A percentile compares a stretch with the other conserved stretches of the same genome.
Evolutionary conservation across 2,888 invertebrate genomes (phyloP).

Genomic region (Drosophila mettleri): DNA sequence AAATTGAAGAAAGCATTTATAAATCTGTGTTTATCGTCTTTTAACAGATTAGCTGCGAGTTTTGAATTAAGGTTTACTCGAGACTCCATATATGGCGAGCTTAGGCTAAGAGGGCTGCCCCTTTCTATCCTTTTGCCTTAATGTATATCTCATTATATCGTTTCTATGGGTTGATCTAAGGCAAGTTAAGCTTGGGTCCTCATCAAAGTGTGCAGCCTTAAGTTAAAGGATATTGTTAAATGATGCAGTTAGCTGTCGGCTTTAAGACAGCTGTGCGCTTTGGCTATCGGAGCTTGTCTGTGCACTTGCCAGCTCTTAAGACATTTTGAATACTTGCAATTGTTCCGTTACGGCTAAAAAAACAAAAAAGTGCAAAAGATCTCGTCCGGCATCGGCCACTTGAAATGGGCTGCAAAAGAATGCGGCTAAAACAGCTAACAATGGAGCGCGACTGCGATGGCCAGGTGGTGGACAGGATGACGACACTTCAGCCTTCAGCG

Average conservation of each 20-base stretch:
- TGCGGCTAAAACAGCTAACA: conserved; percentile 40
- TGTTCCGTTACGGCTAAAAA: conserved; percentile 41
- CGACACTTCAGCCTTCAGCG: conserved; percentile 45
- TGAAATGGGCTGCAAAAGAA: conserved; percentile 37
- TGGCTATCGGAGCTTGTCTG: conserved; percentile 22
- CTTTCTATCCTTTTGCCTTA: background rate
- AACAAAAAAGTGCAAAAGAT: conserved; percentile 39
- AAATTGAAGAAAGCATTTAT: conserved; percentile 4
- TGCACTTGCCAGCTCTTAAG: conserved; percentile 19
- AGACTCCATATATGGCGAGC: background rate
- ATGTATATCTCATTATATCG: conserved; percentile 6
- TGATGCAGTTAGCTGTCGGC: background rate
- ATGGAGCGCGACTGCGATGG: conserved; percentile 33
- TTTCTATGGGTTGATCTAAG: no score
- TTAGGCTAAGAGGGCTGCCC: no score
- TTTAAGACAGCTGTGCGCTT: background rate
- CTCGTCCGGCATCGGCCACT: conserved; percentile 42
- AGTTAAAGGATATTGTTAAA: background rate
- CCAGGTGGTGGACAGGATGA: conserved; percentile 25
- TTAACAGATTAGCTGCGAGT: background rate
- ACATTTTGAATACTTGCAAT: conserved; percentile 38
- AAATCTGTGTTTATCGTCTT: conserved; percentile 6
- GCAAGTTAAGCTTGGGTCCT: background rate
- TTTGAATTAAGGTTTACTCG: background rate
- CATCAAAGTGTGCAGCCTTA: background rate